Conservation (phyloP, 2,797 vertebrate genomes). For the Myotis vivesi region DNA sequence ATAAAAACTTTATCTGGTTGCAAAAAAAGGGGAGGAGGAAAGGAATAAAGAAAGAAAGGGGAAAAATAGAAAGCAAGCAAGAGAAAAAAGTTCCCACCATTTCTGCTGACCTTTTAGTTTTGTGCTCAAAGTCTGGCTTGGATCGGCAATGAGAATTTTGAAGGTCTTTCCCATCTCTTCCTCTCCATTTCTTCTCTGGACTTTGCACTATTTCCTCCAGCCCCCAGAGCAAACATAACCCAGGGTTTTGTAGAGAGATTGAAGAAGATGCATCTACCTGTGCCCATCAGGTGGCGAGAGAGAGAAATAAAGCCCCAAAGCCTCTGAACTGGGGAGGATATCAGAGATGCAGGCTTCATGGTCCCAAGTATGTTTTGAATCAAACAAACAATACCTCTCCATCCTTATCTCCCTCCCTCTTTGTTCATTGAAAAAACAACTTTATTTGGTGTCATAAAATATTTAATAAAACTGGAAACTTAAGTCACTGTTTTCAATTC, state of each 20-base stretch:
- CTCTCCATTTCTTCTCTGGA: neutral
- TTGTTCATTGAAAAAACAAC: conserved; percentile 44
- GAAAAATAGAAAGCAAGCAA: neutral
- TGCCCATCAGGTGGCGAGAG: neutral
- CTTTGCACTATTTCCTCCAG: neutral
- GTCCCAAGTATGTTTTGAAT: neutral
- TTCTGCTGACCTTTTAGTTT: conserved; percentile 53
- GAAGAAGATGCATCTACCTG: neutral
- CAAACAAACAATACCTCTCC: neutral
- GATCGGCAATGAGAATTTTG: neutral
- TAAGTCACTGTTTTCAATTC: conserved; percentile 48
- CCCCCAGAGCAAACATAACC: neutral
- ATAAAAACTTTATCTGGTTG: conserved; percentile 36
- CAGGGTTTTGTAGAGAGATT: conserved; percentile 9
- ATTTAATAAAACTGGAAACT: conserved; percentile 63
- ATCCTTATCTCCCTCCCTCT: neutral
- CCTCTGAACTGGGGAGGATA: neutral
- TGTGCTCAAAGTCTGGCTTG: conserved; percentile 18
- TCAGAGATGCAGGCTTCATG: neutral
- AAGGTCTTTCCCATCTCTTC: neutral
- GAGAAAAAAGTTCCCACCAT: neutral
- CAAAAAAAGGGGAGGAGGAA: neutral
- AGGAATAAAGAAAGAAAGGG: neutral
- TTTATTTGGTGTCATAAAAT: conserved; percentile 64
- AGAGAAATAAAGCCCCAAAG: neutral